Evolutionary conservation across 2,888 invertebrate genomes (phyloP).

Genomic region (Creontiades dilutus): DNA sequence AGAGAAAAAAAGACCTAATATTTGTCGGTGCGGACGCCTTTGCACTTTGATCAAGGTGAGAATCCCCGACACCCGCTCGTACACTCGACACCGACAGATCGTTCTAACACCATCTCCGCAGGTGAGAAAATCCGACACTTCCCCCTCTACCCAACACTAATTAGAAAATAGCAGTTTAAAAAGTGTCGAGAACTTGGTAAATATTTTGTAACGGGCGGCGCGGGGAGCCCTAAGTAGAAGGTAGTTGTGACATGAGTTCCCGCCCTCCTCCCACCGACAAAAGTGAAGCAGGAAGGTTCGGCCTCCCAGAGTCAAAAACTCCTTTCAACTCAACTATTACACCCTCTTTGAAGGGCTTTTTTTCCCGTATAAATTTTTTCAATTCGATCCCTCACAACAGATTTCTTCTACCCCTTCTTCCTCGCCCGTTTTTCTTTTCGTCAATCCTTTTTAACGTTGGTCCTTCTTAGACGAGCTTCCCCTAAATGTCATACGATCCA

Average conservation of each 20-base stretch:
- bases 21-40: not conserved
- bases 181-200: constrained; percentile 22
- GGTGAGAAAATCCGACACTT: constrained; percentile 52
- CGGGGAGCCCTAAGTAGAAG: constrained; percentile 55
- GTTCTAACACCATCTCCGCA: constrained; percentile 12
- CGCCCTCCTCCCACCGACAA: constrained; percentile 64
- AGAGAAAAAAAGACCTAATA: too few species aligned
- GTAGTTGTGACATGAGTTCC: constrained; percentile 68
- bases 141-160: not conserved
- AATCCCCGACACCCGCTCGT: constrained; percentile 18
- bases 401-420: constrained; percentile 24
- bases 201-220: constrained; percentile 66
- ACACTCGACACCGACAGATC: constrained; percentile 4
- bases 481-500: constrained; percentile 48
- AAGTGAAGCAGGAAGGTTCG: constrained; percentile 39
- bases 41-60: constrained; percentile 43
- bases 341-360: constrained; percentile 23
- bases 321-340: constrained; percentile 42
- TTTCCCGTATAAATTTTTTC: constrained; percentile 38
- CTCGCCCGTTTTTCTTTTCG: too few species aligned
- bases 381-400: not conserved
- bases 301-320: constrained; percentile 62
- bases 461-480: constrained; percentile 1
- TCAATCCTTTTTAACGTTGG: not conserved
- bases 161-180: constrained; percentile 27